These are phyloP conservation scores for Capromys pilorides DNA, from an alignment of 2,797 vertebrate species.

Conservation along the genomic window DNA sequence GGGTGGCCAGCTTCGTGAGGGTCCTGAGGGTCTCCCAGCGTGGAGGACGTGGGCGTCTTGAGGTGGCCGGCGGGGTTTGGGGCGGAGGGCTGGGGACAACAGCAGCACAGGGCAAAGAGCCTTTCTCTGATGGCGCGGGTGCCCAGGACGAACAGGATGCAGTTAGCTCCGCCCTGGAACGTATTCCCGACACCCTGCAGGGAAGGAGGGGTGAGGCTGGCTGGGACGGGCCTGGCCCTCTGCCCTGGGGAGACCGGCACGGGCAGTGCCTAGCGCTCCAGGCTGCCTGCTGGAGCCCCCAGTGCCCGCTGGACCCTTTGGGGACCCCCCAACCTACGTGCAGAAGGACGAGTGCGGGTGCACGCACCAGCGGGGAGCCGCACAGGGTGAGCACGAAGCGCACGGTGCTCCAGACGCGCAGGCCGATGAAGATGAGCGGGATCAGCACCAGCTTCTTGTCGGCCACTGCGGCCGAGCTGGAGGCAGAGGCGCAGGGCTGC, in stretches of 20 bases:
- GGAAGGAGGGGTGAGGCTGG: neutral
- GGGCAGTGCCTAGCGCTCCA: too few relatives aligned
- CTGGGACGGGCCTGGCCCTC: too few relatives aligned
- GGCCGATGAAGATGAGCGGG: slow-evolving; percentile 94
- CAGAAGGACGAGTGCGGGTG: slow-evolving; percentile 91
- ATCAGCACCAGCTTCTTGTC: slow-evolving; percentile 96
- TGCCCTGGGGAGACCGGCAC: neutral
- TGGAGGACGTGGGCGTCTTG: neutral
- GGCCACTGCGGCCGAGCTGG: slow-evolving; percentile 87
- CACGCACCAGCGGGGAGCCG: slow-evolving; percentile 87
- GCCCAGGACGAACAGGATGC: slow-evolving; percentile 94
- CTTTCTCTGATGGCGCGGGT: slow-evolving; percentile 89
- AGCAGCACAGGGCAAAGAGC: slow-evolving; percentile 84
- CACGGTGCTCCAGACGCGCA: slow-evolving; percentile 96
- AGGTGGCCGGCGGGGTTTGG: accelerated
- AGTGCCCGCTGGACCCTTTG: neutral
- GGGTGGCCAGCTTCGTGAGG: neutral
- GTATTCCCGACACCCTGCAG: slow-evolving; percentile 96
- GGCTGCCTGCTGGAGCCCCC: neutral
- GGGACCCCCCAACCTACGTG: slow-evolving; percentile 89
- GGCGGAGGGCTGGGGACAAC: accelerated
- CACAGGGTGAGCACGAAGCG: slow-evolving; percentile 93
- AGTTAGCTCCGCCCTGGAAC: slow-evolving; percentile 97
- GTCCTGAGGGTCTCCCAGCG: neutral
- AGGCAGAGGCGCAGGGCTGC: slow-evolving; percentile 83